phyloP scores from a whole-genome alignment of 2,113 vertebrate genomes.

The Tinamus guttatus region DNA sequence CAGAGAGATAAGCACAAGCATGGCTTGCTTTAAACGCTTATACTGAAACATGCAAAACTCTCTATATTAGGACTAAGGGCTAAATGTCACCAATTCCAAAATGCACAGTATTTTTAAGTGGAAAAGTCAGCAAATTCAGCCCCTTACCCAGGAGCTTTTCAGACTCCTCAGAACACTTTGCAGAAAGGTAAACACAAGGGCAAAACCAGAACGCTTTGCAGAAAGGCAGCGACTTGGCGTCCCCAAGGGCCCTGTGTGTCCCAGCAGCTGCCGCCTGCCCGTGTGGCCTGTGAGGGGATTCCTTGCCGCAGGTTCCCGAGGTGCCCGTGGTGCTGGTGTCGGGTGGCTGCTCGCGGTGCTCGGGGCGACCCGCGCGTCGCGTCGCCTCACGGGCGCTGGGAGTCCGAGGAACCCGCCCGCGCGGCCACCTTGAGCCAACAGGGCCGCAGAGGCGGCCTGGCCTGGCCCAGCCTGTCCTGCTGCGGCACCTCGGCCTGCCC shows the following conservation, averaged over 20 bases:
- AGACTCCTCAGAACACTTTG: background rate
- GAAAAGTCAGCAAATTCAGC: background rate
- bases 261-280: background rate
- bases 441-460: too few relatives aligned
- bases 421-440: too few relatives aligned
- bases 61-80: background rate
- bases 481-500: background rate
- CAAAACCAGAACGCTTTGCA: background rate
- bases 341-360: too few relatives aligned
- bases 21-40: background rate
- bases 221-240: background rate
- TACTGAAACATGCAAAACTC: background rate
- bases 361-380: too few relatives aligned
- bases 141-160: background rate
- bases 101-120: background rate
- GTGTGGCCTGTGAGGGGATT: too few relatives aligned
- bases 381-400: too few relatives aligned
- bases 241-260: background rate
- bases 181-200: background rate
- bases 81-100: background rate
- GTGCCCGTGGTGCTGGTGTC: too few relatives aligned
- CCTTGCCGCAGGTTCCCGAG: too few relatives aligned
- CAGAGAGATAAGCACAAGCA: background rate
- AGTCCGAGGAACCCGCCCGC: too few relatives aligned
- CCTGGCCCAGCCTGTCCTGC: background rate